Evolutionary conservation across 2,888 invertebrate genomes (phyloP).

Genomic region (Eupeodes luniger): DNA sequence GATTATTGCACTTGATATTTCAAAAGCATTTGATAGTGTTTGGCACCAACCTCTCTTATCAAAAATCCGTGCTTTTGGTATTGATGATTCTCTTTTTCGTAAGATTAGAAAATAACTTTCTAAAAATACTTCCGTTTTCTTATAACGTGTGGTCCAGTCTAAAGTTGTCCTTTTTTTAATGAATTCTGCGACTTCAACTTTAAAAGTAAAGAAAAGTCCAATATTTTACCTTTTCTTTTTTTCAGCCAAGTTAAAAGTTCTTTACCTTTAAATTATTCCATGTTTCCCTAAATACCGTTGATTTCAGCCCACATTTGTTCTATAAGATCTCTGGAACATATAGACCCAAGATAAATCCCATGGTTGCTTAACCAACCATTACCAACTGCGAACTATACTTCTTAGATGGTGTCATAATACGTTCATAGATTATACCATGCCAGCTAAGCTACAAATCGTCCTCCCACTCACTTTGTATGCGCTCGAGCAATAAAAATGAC

Average conservation of each 20-base stretch:
- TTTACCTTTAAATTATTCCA: not conserved
- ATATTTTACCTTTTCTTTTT: not conserved
- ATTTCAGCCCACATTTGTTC: constrained; percentile 19
- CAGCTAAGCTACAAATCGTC: constrained; percentile 61
- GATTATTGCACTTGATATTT: too few species aligned
- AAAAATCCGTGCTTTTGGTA: too few species aligned
- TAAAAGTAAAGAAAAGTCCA: too few species aligned
- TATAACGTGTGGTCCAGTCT: too few species aligned
- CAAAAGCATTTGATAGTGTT: too few species aligned
- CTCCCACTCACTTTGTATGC: constrained; percentile 51
- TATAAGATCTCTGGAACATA: not conserved
- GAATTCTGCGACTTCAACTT: too few species aligned
- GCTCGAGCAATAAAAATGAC: constrained; percentile 69
- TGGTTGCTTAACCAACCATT: constrained; percentile 47
- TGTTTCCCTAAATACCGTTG: constrained; percentile 18
- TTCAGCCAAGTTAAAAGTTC: not conserved
- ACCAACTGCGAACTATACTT: constrained; percentile 54
- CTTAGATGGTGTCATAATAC: constrained; percentile 61
- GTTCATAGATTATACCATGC: constrained; percentile 50
- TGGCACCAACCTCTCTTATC: too few species aligned
- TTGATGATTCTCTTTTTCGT: too few species aligned
- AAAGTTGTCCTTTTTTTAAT: too few species aligned
- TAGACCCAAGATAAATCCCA: constrained; percentile 4
- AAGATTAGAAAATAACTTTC: too few species aligned
- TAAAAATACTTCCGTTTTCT: too few species aligned